Percentiles rank a stretch among this genome's conserved stretches.
phyloP scores from a whole-genome alignment of 2,797 vertebrate genomes.

The Spinibarbus caldwelli region DNA sequence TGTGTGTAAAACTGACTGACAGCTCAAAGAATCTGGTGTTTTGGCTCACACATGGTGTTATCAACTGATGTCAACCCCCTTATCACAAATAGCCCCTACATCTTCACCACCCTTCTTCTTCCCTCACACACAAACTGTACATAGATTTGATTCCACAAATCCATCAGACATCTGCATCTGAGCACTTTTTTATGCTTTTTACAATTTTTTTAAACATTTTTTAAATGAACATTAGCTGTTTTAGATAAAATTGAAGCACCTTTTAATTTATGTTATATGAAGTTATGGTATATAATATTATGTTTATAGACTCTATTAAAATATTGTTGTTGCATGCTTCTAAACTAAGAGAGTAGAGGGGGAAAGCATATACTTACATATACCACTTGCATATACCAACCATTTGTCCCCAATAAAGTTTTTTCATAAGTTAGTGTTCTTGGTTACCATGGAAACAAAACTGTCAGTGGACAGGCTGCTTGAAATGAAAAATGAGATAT shows the following conservation, averaged over 20 bases:
- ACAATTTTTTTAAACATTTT: background rate
- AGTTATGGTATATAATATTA: too few species aligned
- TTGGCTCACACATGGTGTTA: conserved; percentile 38
- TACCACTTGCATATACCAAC: too few species aligned
- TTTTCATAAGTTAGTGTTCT: conserved; percentile 17
- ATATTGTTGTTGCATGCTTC: background rate
- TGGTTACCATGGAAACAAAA: conserved; percentile 25
- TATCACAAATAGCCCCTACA: conserved; percentile 31
- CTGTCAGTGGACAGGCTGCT: background rate
- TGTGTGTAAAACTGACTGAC: conserved; percentile 37
- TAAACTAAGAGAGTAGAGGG: background rate
- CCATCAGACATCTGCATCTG: background rate
- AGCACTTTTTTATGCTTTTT: background rate
- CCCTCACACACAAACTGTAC: conserved; percentile 13
- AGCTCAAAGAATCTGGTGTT: conserved; percentile 43
- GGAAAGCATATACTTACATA: too few species aligned
- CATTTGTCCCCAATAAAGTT: background rate
- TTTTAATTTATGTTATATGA: too few species aligned
- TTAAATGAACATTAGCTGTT: background rate
- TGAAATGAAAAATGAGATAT: conserved; percentile 27
- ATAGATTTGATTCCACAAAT: conserved; percentile 19
- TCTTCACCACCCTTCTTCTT: background rate
- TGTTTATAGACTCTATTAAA: background rate
- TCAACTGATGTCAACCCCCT: conserved; percentile 49
- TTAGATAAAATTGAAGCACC: background rate